Evolutionary conservation across 2,888 invertebrate genomes (phyloP).

Genomic region (Polydrusus tereticollis): DNA sequence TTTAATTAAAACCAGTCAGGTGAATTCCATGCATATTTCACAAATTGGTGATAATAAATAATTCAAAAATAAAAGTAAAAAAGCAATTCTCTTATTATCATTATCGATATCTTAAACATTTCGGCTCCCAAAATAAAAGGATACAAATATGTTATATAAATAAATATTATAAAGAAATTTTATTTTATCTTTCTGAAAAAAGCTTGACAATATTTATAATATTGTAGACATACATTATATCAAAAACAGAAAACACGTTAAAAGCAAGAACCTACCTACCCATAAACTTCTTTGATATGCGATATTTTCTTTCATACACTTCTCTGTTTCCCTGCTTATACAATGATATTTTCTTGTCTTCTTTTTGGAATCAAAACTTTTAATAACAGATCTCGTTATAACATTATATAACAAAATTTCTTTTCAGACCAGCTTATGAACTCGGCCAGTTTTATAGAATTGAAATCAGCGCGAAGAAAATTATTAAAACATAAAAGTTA

Average conservation of each 20-base stretch:
- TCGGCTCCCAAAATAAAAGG: too few species aligned
- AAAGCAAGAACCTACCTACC: not conserved
- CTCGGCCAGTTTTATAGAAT: not conserved
- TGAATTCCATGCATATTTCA: too few species aligned
- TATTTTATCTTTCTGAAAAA: too few species aligned
- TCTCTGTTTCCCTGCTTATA: not conserved
- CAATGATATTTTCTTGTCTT: not conserved
- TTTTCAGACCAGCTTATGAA: not conserved
- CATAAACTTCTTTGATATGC: not conserved
- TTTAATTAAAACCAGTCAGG: too few species aligned
- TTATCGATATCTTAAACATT: too few species aligned
- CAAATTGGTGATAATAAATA: too few species aligned
- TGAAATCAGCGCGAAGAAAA: not conserved
- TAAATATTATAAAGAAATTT: too few species aligned
- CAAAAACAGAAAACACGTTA: not conserved
- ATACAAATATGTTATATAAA: too few species aligned
- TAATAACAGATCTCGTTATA: slow-evolving; percentile 11
- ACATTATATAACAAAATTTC: slow-evolving; percentile 8
- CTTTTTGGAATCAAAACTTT: not conserved
- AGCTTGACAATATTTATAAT: too few species aligned
- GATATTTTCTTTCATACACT: not conserved
- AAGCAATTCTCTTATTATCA: too few species aligned
- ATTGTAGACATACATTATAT: too few species aligned
- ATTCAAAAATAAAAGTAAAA: too few species aligned
- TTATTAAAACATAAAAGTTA: not conserved